phyloP scores from a whole-genome alignment of 2,888 invertebrate species.

The Griposia aprilina region DNA sequence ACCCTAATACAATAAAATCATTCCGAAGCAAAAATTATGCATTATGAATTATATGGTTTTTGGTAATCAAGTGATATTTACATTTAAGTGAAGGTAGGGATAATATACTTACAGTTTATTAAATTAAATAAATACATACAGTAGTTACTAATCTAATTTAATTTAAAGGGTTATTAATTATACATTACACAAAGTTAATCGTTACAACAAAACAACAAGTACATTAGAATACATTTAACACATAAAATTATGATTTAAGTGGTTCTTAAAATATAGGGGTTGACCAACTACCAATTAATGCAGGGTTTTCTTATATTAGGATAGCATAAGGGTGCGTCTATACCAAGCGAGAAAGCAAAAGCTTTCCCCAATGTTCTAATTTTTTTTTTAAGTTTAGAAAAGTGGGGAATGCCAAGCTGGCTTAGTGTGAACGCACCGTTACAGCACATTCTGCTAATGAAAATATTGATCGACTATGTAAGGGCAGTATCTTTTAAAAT shows the following conservation, averaged over 20 bases:
- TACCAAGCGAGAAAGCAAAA: neutral
- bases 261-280: constrained; percentile 27
- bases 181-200: constrained; percentile 58
- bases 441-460: constrained; percentile 16
- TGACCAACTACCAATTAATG: constrained; percentile 40
- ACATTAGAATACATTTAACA: constrained; percentile 47
- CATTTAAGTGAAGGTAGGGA: constrained; percentile 50
- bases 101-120: constrained; percentile 49
- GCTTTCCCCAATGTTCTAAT: neutral
- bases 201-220: constrained; percentile 60
- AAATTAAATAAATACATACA: constrained; percentile 53
- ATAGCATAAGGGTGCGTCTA: constrained; percentile 17
- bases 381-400: neutral
- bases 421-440: constrained; percentile 25
- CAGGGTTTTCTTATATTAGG: neutral
- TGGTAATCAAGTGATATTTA: constrained; percentile 60
- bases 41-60: constrained; percentile 14
- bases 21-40: constrained; percentile 31
- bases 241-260: constrained; percentile 43
- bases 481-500: constrained; percentile 28
- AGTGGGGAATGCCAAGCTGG: neutral
- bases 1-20: constrained; percentile 25
- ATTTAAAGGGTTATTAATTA: constrained; percentile 47
- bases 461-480: constrained; percentile 33
- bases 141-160: constrained; percentile 53